Evolutionary conservation across 1,140 invertebrate species (phyloP), one percentile per base, ranked within the genome.

Genomic region (Bemisia tabaci): DNA sequence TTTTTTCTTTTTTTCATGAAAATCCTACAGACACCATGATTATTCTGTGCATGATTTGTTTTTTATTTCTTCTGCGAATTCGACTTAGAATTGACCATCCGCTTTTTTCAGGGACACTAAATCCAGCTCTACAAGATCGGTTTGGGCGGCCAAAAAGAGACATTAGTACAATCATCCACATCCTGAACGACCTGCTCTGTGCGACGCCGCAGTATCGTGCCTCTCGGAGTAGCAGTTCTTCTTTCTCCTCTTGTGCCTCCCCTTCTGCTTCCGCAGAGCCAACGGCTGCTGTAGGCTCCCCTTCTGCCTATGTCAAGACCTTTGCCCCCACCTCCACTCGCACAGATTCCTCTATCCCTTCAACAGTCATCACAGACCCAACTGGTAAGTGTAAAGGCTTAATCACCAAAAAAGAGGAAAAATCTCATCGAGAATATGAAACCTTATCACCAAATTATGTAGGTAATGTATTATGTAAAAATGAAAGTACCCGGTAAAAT

Each of bases 121-220:
- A 95, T 79, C 93, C 94, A 66, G 89, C 92, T n/a, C 80, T 96
- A 21, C 94, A 96, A 78, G 94, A 96, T 76, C 85, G 87, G 69
- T 87, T 88, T 75, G 94, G 94, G 0, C 84, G 90, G 70, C 94
- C 94, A 12, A 91, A 93, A 72, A 83, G 92, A 22, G 91, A 95
- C 77, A 94, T 96, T 66, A 91, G 88, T 63, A 97, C 94, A 21
- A 95, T 97, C 64, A 93, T 96, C 67, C 93, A 96, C 76, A 96
- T 97, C 77, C 79, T 96, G 24, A 96, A 96, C 78, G 94, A 96
- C 79, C 81, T 97, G 69, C 79, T 97, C 24, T 94, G 91, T 77
- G 90, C 92, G 59, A 88, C 89, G 59, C 89, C 92, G 24, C 77
- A 81, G 65, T 80, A 80, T 70, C 33, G 80, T 74, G 81, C 76